Conservation (phyloP, 1,140 invertebrate species). For the Oreohelix idahoensis region DNA sequence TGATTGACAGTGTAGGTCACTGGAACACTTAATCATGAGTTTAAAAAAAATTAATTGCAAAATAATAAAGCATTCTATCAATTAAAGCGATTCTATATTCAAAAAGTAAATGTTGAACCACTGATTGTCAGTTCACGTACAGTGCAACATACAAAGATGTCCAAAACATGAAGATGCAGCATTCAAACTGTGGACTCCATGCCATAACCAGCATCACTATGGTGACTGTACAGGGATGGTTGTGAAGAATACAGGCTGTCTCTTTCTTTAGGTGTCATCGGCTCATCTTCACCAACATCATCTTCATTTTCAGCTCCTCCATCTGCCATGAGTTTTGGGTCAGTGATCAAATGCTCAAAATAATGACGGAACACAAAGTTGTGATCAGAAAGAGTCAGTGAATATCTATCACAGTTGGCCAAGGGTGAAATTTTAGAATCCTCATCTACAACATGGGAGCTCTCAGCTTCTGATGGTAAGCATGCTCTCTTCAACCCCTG, state of each 20-base stretch:
- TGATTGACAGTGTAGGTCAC: no score
- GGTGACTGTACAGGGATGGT: slow-evolving; percentile 46
- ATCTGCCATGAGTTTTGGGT: slow-evolving; percentile 40
- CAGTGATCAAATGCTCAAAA: slow-evolving; percentile 57
- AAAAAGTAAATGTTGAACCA: no score
- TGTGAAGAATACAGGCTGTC: slow-evolving; percentile 53
- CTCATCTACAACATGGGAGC: slow-evolving; percentile 30
- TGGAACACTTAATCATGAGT: no score
- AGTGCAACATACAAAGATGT: no score
- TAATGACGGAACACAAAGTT: slow-evolving; percentile 61
- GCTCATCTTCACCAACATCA: slow-evolving; percentile 12
- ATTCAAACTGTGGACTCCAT: slow-evolving; percentile 51
- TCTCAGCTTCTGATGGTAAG: slow-evolving; percentile 30
- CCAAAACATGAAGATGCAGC: no score
- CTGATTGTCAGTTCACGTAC: no score
- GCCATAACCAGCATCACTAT: slow-evolving; percentile 36
- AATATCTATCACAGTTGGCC: slow-evolving; percentile 51
- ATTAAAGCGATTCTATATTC: no score
- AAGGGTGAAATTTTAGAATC: slow-evolving; percentile 46
- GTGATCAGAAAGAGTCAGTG: slow-evolving; percentile 61
- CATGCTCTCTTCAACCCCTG: slow-evolving; percentile 41
- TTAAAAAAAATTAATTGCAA: no score
- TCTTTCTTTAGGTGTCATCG: slow-evolving; percentile 22
- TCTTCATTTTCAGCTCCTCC: slow-evolving; percentile 11
- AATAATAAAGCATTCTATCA: no score